These are phyloP conservation scores for Dermochelys coriacea DNA, from an alignment of 2,797 vertebrate species.

Conservation along the genomic window DNA sequence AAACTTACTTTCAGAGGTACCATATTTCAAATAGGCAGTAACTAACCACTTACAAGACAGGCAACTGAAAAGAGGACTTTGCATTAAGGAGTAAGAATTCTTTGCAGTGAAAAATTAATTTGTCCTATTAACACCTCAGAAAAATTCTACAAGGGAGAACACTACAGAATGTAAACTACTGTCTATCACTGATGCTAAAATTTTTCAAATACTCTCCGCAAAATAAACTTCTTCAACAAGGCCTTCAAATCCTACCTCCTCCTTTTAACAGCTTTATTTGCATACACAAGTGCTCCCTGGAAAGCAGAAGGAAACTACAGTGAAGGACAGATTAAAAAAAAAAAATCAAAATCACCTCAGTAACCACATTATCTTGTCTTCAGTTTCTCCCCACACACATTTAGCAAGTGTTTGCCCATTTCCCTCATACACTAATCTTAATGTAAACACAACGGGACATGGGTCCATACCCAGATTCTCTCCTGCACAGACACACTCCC, in stretches of 20 bases:
- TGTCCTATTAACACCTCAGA: neutral
- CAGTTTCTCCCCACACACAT: neutral
- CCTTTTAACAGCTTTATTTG: neutral
- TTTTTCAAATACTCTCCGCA: neutral
- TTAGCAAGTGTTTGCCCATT: neutral
- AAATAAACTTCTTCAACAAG: neutral
- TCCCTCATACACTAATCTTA: neutral
- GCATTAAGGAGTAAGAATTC: neutral
- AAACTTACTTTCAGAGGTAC: neutral
- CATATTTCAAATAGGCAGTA: neutral
- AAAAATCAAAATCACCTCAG: neutral
- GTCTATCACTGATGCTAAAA: neutral
- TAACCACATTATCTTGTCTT: neutral
- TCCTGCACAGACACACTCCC: neutral
- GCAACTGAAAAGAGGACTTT: neutral
- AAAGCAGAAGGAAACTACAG: neutral
- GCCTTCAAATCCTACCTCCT: neutral
- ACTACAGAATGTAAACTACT: neutral
- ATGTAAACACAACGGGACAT: neutral
- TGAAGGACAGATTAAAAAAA: neutral
- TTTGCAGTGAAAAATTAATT: neutral
- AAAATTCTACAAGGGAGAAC: neutral
- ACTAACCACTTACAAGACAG: neutral
- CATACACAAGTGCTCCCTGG: neutral
- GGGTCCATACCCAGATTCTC: neutral